phyloP scores from a whole-genome alignment of 2,113 vertebrate species.

The Rissa tridactyla region DNA sequence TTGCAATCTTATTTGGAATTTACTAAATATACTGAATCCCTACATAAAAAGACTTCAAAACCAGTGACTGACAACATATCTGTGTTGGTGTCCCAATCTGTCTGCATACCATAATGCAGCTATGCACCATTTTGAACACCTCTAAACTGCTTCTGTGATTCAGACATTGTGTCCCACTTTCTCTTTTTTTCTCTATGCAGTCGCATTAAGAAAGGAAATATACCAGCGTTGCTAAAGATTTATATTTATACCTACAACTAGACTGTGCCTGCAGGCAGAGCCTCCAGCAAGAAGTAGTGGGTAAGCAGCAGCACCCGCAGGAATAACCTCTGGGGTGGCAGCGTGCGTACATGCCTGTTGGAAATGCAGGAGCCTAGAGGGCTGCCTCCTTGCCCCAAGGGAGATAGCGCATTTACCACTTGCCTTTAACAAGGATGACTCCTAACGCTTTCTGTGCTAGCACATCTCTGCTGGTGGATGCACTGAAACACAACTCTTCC shows the following conservation, averaged over 20 bases:
- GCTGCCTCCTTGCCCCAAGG: not conserved
- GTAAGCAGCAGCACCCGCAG: not conserved
- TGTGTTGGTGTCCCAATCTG: not conserved
- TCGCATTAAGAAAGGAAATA: not conserved
- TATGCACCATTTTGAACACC: not conserved
- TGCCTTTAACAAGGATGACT: not conserved
- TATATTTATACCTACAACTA: not conserved
- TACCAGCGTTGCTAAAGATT: not conserved
- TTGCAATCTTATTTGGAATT: not conserved
- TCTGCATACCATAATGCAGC: not conserved
- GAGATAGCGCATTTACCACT: accelerated
- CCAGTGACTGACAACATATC: not conserved
- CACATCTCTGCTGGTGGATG: not conserved
- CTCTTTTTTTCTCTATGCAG: not conserved
- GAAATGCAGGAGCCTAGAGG: not conserved
- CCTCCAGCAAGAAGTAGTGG: not conserved
- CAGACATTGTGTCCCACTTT: constrained; percentile 10
- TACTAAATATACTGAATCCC: not conserved
- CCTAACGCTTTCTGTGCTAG: not conserved
- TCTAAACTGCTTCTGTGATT: not conserved
- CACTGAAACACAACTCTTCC: not conserved
- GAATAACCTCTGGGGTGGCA: not conserved
- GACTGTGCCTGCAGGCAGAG: not conserved
- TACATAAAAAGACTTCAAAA: not conserved
- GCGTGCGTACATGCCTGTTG: accelerated